phyloP scores from a whole-genome alignment of 2,797 vertebrate genomes.

The Parauchenoglanis punctatus region DNA sequence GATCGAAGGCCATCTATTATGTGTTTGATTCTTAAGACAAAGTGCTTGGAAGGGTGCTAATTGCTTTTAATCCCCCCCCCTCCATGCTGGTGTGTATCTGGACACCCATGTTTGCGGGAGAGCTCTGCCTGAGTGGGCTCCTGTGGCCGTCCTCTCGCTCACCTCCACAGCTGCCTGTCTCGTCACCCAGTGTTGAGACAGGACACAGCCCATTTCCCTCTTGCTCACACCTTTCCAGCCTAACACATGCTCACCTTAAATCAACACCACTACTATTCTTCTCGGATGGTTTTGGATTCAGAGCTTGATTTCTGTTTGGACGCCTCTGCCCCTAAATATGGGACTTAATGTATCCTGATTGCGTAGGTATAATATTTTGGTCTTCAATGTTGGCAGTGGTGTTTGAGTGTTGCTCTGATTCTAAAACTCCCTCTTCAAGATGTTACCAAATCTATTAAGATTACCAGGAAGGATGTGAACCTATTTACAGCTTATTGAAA shows the following conservation, averaged over 20 bases:
- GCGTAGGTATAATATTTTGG: slow-evolving; percentile 16
- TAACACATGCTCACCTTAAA: neutral
- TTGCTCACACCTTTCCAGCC: slow-evolving; percentile 34
- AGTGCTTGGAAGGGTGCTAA: slow-evolving; percentile 81
- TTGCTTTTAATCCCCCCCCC: slow-evolving; percentile 75
- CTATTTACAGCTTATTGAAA: slow-evolving; percentile 37
- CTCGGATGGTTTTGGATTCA: neutral
- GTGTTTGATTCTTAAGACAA: slow-evolving; percentile 80
- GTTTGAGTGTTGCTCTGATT: neutral
- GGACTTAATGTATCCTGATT: neutral
- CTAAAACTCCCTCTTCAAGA: neutral
- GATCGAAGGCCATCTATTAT: slow-evolving; percentile 72
- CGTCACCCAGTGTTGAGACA: slow-evolving; percentile 63
- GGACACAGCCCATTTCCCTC: slow-evolving; percentile 62
- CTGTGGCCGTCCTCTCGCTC: slow-evolving; percentile 75
- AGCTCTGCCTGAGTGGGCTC: slow-evolving; percentile 67
- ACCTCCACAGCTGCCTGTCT: slow-evolving; percentile 83
- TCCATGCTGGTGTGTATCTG: slow-evolving; percentile 27
- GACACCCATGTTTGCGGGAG: slow-evolving; percentile 58
- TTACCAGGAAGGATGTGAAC: slow-evolving; percentile 30
- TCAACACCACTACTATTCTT: neutral
- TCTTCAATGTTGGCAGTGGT: neutral
- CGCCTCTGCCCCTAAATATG: neutral
- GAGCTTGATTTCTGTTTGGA: neutral
- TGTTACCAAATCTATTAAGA: neutral